Percentiles rank a stretch among this genome's conserved stretches.
Conservation (phyloP, 2,797 vertebrate species). For the Corythornis leucogaster region DNA sequence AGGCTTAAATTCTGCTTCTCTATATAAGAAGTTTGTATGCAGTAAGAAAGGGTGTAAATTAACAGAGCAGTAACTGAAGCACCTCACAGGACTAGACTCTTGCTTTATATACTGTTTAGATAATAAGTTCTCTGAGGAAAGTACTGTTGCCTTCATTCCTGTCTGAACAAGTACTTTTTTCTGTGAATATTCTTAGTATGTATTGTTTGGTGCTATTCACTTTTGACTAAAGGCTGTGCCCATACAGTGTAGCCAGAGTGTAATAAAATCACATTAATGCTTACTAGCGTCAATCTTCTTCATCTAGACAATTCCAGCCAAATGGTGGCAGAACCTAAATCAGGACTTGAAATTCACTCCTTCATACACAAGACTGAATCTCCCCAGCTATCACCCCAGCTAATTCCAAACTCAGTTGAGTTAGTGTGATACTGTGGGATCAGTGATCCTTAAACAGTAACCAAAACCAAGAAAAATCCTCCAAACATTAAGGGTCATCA, state of each 20-base stretch:
- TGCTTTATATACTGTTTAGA: neutral
- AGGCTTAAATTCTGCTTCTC: slow-evolving; percentile 26
- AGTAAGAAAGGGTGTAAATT: neutral
- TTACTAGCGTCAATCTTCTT: neutral
- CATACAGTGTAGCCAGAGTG: neutral
- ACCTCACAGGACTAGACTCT: neutral
- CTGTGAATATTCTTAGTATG: neutral
- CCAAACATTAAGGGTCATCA: neutral
- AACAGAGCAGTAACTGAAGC: neutral
- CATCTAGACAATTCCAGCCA: neutral
- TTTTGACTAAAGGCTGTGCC: neutral
- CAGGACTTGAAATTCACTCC: neutral
- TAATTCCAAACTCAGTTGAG: neutral
- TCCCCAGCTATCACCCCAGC: neutral
- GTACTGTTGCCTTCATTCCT: neutral
- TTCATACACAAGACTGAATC: neutral
- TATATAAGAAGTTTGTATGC: neutral
- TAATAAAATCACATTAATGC: neutral
- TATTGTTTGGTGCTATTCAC: neutral
- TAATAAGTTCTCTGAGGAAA: neutral
- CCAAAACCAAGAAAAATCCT: neutral
- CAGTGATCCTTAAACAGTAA: neutral
- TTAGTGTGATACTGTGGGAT: neutral
- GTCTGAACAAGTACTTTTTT: slow-evolving; percentile 10
- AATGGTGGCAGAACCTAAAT: neutral